These are phyloP conservation scores for Eriosoma lanigerum DNA, from an alignment of 1,140 invertebrate genomes.

Conservation along the genomic window DNA sequence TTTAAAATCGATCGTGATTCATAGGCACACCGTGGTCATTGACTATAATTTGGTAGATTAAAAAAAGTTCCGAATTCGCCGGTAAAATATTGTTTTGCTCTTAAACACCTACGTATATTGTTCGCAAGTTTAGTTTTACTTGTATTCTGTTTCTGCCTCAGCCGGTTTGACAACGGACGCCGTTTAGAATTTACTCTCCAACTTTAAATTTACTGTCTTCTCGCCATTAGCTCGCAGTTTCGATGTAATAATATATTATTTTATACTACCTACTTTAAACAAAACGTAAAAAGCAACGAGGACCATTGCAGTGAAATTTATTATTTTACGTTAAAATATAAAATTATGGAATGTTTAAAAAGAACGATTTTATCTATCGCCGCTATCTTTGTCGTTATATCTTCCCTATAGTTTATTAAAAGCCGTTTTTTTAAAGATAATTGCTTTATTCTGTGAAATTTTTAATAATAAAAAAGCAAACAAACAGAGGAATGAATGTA, in stretches of 20 bases:
- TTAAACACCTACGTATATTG: background rate
- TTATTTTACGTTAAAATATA: background rate
- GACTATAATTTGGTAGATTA: background rate
- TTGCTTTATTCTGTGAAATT: background rate
- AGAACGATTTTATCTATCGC: background rate
- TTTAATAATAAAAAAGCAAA: no score
- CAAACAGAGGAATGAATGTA: no score
- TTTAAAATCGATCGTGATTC: no score
- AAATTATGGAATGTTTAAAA: background rate
- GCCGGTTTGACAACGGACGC: no score
- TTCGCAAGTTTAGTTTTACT: background rate
- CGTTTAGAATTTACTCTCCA: background rate
- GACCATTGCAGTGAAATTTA: background rate
- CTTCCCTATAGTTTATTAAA: background rate
- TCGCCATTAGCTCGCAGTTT: background rate
- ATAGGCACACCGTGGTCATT: no score
- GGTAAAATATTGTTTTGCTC: background rate
- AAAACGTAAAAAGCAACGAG: background rate
- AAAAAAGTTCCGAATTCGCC: background rate
- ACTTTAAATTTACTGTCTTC: background rate
- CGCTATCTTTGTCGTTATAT: background rate
- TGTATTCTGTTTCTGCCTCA: background rate
- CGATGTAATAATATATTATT: background rate
- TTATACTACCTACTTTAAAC: background rate
- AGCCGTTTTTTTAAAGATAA: background rate